Conservation (phyloP, 2,113 vertebrate species). For the Cinclus mexicanus region DNA sequence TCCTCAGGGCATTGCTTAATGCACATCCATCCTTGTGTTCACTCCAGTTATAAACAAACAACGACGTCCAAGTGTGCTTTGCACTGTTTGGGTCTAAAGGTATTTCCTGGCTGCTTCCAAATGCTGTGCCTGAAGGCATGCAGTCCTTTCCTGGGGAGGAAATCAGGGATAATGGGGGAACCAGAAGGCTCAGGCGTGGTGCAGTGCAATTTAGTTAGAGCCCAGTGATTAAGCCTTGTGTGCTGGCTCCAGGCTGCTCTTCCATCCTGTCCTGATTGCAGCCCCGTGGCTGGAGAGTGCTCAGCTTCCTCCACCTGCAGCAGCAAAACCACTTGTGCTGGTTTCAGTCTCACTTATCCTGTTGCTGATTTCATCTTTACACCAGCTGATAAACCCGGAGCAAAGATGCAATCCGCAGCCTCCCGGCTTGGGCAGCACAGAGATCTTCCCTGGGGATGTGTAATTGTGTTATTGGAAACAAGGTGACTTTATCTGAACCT, state of each 20-base stretch:
- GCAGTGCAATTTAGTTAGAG: neutral
- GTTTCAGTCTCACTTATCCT: neutral
- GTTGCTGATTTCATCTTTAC: neutral
- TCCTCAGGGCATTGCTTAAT: neutral
- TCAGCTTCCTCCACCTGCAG: neutral
- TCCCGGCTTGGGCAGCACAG: neutral
- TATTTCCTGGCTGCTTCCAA: neutral
- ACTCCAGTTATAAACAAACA: neutral
- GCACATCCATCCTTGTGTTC: neutral
- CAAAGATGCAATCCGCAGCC: neutral
- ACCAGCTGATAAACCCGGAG: neutral
- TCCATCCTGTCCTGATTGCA: neutral
- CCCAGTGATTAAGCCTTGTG: neutral
- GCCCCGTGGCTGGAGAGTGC: neutral
- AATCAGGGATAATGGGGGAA: neutral
- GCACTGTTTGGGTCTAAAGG: neutral
- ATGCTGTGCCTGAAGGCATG: neutral
- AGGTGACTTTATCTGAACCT: conserved; percentile 53
- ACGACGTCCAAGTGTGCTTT: neutral
- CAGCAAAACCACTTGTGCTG: neutral
- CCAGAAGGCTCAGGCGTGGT: accelerated
- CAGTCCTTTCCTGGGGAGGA: neutral
- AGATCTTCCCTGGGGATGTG: neutral
- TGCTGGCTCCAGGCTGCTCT: neutral
- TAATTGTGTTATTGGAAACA: neutral